Evolutionary conservation across 2,113 vertebrate genomes (phyloP), one percentile per base, ranked within the genome.

Genomic region (Nerophis lumbriciformis): DNA sequence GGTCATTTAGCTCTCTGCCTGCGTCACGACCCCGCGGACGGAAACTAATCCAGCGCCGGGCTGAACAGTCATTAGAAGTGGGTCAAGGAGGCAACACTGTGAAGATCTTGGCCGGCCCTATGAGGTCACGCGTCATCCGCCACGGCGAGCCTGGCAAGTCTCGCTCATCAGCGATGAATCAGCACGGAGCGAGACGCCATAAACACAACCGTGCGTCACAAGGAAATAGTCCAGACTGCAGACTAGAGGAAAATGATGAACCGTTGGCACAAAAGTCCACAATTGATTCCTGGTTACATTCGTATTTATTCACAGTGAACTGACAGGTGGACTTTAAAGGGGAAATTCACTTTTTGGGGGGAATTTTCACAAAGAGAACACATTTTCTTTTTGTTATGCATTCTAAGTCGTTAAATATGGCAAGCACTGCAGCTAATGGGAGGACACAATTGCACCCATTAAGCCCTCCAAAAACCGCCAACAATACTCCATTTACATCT

Each of bases 11-110:
- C 57, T 73, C 58, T 39, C 53, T 52, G 62, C 54, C 81, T 76
- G 75, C 53, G 73, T 61, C 55, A 28, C 8, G 50, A 64, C 66
- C 63, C 64, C 28, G 68, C 50, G 64, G 73, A 68, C 66, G 63
- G 63, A 74, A 69, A 73, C 63, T 74, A 82, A 85, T 83, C 77
- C 72, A 69, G 65, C 67, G 66, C 68, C 56, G 1, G 71, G 65
- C 72, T 59, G 77, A 72, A 75, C 77, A 75, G 83, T 83, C 79
- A 82, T 80, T 79, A 80, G 77, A 87, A 85, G 67, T 80, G 70
- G 85, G 84, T 81, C 82, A 81, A 73, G 71, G 64, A 81, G 62
- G 67, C 72, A 53, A 63, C 56, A 48, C 62, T 64, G 80, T 81
- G 77, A 86, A 72, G 68, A 86, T 78, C 66, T 68, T 54, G 68